Conservation (phyloP, 2,113 vertebrate species). For the Ceratotherium simum region DNA sequence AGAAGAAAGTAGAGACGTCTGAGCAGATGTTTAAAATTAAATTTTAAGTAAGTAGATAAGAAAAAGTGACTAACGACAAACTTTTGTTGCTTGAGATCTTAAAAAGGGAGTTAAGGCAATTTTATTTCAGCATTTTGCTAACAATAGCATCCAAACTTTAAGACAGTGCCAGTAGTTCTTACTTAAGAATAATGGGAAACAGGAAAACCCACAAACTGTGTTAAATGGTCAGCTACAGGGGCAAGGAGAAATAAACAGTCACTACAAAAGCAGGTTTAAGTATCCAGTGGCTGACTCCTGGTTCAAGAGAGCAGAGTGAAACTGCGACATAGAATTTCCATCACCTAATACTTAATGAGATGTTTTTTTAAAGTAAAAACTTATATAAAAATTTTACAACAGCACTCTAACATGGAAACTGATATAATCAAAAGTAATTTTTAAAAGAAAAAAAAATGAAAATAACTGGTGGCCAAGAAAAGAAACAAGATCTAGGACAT, state of each 20-base stretch:
- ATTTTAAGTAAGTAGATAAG: constrained; percentile 17
- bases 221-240: not conserved
- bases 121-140: constrained; percentile 41
- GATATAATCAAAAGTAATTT: not conserved
- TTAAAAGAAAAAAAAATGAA: constrained; percentile 31
- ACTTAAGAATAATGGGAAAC: constrained; percentile 23
- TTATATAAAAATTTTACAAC: not conserved
- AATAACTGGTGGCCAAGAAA: not conserved
- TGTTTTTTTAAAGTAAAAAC: not conserved
- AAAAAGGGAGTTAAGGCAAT: not conserved
- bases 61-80: constrained; percentile 25
- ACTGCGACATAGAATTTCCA: not conserved
- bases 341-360: not conserved
- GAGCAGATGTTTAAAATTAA: not conserved
- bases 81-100: not conserved
- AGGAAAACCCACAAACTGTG: not conserved
- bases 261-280: not conserved
- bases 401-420: constrained; percentile 9
- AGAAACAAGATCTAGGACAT: not conserved
- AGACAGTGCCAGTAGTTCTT: not conserved
- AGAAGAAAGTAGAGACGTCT: constrained; percentile 2
- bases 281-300: not conserved
- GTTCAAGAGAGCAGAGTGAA: not conserved
- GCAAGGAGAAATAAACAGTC: not conserved
- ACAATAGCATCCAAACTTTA: not conserved